Conservation (phyloP, 2,888 invertebrate genomes). For the Plagiodera versicolora region DNA sequence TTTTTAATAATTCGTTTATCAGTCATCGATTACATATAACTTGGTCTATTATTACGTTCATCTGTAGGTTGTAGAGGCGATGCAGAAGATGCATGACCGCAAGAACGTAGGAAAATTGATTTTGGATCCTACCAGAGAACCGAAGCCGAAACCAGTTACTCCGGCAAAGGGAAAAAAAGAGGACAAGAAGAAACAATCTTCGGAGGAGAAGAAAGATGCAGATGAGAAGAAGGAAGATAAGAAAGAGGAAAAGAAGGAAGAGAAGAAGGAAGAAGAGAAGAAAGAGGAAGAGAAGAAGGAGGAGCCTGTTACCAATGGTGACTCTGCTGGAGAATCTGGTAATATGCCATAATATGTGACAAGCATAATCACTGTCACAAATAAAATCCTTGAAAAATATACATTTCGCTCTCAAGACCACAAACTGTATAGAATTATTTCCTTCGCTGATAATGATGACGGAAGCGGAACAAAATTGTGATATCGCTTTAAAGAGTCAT, state of each 20-base stretch:
- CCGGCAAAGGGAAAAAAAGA: slow-evolving; percentile 76
- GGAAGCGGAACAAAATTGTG: too few species aligned
- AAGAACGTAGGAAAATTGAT: slow-evolving; percentile 89
- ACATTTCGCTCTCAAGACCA: too few species aligned
- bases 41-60: neutral
- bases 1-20: too few species aligned
- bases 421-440: too few species aligned
- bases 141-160: slow-evolving; percentile 78
- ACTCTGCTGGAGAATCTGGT: slow-evolving; percentile 59
- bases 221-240: slow-evolving; percentile 57
- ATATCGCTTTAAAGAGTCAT: too few species aligned
- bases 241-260: too few species aligned
- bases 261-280: slow-evolving; percentile 54
- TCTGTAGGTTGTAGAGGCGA: slow-evolving; percentile 77
- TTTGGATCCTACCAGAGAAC: slow-evolving; percentile 77
- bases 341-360: slow-evolving; percentile 27
- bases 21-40: too few species aligned
- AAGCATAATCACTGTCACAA: neutral
- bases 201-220: slow-evolving; percentile 62
- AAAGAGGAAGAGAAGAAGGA: slow-evolving; percentile 41
- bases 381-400: too few species aligned
- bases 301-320: slow-evolving; percentile 57
- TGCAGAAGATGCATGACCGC: slow-evolving; percentile 91
- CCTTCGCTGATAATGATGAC: too few species aligned
- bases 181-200: slow-evolving; percentile 71